A percentile compares a stretch with the other conserved stretches of the same genome.
Conservation (phyloP, 2,113 vertebrate species). For the Ictidomys tridecemlineatus region DNA sequence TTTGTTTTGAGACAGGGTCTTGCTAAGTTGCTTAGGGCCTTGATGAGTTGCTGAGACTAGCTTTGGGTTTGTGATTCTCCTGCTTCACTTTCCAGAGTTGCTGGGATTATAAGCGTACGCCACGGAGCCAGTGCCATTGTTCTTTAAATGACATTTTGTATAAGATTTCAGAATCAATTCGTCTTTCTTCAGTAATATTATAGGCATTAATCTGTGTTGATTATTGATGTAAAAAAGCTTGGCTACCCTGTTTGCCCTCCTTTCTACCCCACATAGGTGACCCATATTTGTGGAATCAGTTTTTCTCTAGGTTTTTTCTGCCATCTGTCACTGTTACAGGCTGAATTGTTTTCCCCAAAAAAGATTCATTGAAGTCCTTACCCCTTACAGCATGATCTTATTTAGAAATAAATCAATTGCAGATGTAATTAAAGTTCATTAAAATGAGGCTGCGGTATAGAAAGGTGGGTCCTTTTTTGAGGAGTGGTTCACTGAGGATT, state of each 20-base stretch:
- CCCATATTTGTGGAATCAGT: not conserved
- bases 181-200: too few relatives aligned
- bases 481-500: too few relatives aligned
- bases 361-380: not conserved
- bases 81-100: too few relatives aligned
- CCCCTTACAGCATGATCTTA: not conserved
- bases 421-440: not conserved
- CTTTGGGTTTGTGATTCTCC: too few relatives aligned
- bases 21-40: too few relatives aligned
- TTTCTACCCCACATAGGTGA: not conserved
- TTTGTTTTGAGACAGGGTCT: too few relatives aligned
- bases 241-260: not conserved
- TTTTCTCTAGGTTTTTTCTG: not conserved
- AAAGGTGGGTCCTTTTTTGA: not conserved
- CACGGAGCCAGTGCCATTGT: not conserved
- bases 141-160: constrained; percentile 27
- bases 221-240: not conserved
- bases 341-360: not conserved
- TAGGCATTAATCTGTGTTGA: too few relatives aligned
- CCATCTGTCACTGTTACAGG: not conserved
- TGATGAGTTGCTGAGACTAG: too few relatives aligned
- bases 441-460: not conserved
- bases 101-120: too few relatives aligned
- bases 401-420: not conserved
- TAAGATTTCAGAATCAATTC: too few relatives aligned